These are phyloP conservation scores for Nipponia nippon DNA, from an alignment of 2,113 vertebrate species.

Conservation along the genomic window DNA sequence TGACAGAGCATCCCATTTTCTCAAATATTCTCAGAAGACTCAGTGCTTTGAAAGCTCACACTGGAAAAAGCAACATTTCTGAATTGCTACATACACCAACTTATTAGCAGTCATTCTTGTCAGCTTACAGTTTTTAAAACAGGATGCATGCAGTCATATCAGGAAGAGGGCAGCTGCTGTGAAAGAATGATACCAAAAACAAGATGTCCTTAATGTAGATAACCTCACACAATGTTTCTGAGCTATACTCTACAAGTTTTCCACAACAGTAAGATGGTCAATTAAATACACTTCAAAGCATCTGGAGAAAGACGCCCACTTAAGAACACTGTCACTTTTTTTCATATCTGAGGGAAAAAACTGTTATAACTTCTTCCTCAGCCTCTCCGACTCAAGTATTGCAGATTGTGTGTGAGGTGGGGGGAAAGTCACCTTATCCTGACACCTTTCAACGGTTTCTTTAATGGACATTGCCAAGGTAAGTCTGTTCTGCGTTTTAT, in stretches of 20 bases:
- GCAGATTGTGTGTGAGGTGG: not conserved
- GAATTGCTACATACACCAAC: not conserved
- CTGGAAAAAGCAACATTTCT: not conserved
- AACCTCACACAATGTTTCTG: not conserved
- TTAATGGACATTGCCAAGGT: not conserved
- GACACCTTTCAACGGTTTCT: not conserved
- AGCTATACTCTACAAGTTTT: not conserved
- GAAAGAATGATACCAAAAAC: constrained; percentile 50
- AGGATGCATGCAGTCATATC: constrained; percentile 62
- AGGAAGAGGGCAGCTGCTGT: constrained; percentile 58
- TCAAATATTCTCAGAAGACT: not conserved
- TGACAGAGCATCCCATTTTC: not conserved
- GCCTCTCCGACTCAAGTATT: not conserved
- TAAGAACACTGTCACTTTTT: not conserved
- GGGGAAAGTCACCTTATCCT: not conserved
- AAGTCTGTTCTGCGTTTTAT: not conserved
- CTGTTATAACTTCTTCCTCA: not conserved
- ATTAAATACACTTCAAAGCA: not conserved
- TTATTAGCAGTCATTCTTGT: constrained; percentile 1
- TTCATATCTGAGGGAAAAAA: not conserved
- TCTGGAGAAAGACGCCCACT: not conserved
- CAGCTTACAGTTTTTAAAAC: constrained; percentile 34
- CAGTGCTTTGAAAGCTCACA: not conserved
- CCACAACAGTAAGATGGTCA: not conserved
- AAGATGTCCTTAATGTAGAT: constrained; percentile 1